Percentiles rank a stretch among this genome's conserved stretches.
phyloP scores from a whole-genome alignment of 2,113 vertebrate genomes.

The Colinus virginianus region DNA sequence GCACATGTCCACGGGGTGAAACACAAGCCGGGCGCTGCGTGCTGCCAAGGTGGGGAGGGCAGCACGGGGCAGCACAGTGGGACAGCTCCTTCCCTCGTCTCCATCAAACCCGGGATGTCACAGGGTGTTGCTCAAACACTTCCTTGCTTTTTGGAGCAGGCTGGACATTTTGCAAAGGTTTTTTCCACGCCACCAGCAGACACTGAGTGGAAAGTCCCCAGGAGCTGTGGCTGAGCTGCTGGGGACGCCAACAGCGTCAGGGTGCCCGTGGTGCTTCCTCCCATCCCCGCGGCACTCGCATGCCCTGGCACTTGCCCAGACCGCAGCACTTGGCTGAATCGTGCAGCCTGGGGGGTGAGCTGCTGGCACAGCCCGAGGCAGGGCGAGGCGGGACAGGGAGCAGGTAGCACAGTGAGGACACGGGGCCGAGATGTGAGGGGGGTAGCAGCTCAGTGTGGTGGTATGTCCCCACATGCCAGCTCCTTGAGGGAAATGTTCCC shows the following conservation, averaged over 20 bases:
- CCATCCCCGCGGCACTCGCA: not conserved
- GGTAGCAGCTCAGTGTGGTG: not conserved
- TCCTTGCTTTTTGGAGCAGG: not conserved
- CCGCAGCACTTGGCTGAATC: not conserved
- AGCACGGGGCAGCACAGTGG: not conserved
- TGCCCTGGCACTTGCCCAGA: not conserved
- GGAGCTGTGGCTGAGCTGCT: not conserved
- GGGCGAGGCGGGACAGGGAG: not conserved
- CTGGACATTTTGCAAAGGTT: not conserved
- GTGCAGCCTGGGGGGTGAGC: not conserved
- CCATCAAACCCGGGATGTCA: rapidly evolving
- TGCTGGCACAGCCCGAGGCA: not conserved
- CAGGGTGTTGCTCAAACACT: not conserved
- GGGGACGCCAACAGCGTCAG: not conserved
- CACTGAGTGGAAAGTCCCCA: conserved; percentile 54
- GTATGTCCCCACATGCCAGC: rapidly evolving
- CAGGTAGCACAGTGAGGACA: not conserved
- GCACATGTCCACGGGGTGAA: rapidly evolving
- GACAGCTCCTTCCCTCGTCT: not conserved
- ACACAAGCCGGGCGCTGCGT: not conserved
- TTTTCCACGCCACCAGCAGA: not conserved
- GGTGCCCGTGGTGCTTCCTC: conserved; percentile 19
- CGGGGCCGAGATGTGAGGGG: rapidly evolving
- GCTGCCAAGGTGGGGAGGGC: not conserved
- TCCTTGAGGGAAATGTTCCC: not conserved